A percentile compares a stretch with the other conserved stretches of the same genome.
Conservation (phyloP, 2,888 invertebrate species). For the Eledone cirrhosa region DNA sequence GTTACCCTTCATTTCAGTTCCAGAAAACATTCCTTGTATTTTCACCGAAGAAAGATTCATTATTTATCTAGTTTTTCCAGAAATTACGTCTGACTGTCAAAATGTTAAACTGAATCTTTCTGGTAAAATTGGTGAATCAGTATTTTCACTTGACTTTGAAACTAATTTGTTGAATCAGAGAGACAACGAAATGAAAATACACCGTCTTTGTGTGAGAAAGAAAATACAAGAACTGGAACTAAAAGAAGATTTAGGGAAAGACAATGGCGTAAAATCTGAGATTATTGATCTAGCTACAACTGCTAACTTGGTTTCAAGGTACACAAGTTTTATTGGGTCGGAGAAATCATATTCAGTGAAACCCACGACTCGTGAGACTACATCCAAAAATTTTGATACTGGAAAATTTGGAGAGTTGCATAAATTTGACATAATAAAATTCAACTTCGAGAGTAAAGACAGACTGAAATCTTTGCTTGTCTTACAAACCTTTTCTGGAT, state of each 20-base stretch:
- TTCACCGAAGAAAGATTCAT: slow-evolving; percentile 6
- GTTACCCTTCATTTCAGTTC: background rate
- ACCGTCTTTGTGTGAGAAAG: background rate
- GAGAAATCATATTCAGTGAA: slow-evolving; percentile 36
- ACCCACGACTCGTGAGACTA: background rate
- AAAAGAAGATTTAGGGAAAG: background rate
- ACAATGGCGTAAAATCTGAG: slow-evolving; percentile 7
- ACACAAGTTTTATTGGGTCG: slow-evolving; percentile 47
- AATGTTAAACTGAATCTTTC: background rate
- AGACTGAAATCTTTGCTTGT: background rate
- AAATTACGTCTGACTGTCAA: background rate
- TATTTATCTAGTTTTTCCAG: background rate
- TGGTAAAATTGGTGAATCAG: background rate
- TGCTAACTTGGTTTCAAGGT: slow-evolving; percentile 42
- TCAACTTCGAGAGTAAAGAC: background rate
- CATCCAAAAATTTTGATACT: slow-evolving; percentile 7
- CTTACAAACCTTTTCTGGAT: slow-evolving; percentile 37
- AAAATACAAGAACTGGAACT: background rate
- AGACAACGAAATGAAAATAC: background rate
- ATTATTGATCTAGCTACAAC: slow-evolving; percentile 36
- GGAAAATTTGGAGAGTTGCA: no score
- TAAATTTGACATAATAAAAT: no score
- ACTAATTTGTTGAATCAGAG: background rate
- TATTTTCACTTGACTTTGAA: background rate
- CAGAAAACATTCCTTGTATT: background rate